Evolutionary conservation across 1,140 invertebrate species (phyloP).

Genomic region (Drosophila mauritiana): DNA sequence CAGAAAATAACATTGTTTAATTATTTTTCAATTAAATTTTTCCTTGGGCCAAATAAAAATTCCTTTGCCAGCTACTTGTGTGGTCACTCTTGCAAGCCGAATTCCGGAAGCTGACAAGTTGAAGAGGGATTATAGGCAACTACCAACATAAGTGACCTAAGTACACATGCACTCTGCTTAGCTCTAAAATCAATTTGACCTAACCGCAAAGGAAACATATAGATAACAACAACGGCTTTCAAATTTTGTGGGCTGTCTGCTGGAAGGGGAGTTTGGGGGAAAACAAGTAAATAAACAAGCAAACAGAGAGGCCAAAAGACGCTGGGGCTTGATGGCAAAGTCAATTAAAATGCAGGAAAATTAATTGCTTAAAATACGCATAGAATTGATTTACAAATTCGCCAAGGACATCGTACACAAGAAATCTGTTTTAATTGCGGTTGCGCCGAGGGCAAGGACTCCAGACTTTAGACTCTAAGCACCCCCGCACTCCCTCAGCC

Average conservation of each 20-base stretch:
- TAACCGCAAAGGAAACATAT: slow-evolving; percentile 38
- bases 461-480: background rate
- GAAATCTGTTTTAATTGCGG: slow-evolving; percentile 82
- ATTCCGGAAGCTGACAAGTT: background rate
- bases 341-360: slow-evolving; percentile 72
- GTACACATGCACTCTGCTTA: slow-evolving; percentile 17
- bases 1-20: background rate
- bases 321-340: slow-evolving; percentile 25
- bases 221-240: slow-evolving; percentile 12
- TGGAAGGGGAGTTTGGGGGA: slow-evolving; percentile 2
- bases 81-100: background rate
- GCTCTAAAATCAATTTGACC: slow-evolving; percentile 36
- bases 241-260: slow-evolving; percentile 26
- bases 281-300: slow-evolving; percentile 42
- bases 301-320: slow-evolving; percentile 8
- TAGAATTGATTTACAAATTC: slow-evolving; percentile 81
- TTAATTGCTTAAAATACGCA: slow-evolving; percentile 77
- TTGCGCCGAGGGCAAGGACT: slow-evolving; percentile 54
- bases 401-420: slow-evolving; percentile 76
- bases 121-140: slow-evolving; percentile 4
- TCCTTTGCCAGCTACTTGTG: too few species aligned
- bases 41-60: slow-evolving; percentile 3
- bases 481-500: background rate
- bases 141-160: slow-evolving; percentile 17
- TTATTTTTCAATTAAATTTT: slow-evolving; percentile 2